These are phyloP conservation scores for Tachypleus tridentatus DNA, from an alignment of 1,140 invertebrate genomes.

Conservation along the genomic window DNA sequence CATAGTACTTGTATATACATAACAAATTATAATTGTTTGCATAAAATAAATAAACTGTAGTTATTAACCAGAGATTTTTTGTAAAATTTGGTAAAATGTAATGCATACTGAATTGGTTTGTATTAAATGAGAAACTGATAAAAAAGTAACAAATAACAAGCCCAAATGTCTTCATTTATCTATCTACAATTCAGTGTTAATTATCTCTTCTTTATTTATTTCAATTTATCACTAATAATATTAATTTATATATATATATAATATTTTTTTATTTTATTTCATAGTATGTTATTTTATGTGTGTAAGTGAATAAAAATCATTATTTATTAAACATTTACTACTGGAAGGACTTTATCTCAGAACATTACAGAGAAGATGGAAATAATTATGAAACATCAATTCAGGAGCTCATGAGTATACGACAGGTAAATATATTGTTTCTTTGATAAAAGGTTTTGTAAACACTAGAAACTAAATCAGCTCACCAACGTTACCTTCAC, in stretches of 20 bases:
- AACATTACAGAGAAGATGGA: conserved; percentile 88
- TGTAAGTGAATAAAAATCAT: background rate
- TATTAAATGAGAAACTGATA: background rate
- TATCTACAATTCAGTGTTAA: background rate
- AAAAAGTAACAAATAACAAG: no score
- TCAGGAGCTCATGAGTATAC: conserved; percentile 73
- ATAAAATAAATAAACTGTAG: no score
- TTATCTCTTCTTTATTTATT: background rate
- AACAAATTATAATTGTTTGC: no score
- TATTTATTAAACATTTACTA: background rate
- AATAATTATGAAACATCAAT: conserved; percentile 72
- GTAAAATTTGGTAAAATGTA: background rate
- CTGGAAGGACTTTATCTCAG: conserved; percentile 66
- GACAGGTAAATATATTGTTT: no score
- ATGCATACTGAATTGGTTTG: background rate
- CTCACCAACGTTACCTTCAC: no score
- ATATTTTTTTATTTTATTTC: background rate
- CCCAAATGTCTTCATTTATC: no score
- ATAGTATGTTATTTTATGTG: background rate
- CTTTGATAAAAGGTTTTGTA: no score
- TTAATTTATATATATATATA: background rate
- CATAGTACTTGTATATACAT: no score
- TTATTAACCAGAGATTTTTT: background rate
- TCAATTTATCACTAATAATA: background rate
- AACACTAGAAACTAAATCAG: no score